Percentiles rank a stretch among this genome's conserved stretches.
These are phyloP conservation scores for Lophius piscatorius DNA, from an alignment of 2,113 vertebrate species.

Conservation along the genomic window DNA sequence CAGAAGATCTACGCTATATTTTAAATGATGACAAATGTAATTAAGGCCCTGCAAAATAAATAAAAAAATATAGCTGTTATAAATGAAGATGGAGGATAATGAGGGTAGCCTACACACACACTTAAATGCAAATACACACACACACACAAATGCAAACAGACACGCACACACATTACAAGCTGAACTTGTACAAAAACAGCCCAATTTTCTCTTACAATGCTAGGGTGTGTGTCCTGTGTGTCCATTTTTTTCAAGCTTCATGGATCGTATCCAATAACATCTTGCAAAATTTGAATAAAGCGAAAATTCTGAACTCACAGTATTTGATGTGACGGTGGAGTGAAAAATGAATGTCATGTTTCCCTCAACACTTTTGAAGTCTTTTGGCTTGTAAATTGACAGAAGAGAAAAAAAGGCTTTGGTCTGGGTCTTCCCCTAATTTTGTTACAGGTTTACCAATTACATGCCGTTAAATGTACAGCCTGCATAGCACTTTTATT, in stretches of 20 bases:
- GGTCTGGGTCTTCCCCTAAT: conserved; percentile 61
- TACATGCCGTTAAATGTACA: conserved; percentile 70
- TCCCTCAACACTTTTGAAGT: conserved; percentile 37
- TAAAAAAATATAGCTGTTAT: conserved; percentile 74
- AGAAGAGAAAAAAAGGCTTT: conserved; percentile 47
- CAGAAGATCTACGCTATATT: conserved; percentile 64
- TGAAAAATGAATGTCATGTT: conserved; percentile 54
- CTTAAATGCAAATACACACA: conserved; percentile 35
- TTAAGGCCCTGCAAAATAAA: conserved; percentile 71
- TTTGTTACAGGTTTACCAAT: conserved; percentile 70
- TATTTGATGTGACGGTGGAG: conserved; percentile 4
- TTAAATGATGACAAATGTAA: conserved; percentile 73
- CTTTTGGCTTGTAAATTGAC: conserved; percentile 62
- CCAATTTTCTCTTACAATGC: no score
- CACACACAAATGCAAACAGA: conserved; percentile 1
- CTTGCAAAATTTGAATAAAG: no score
- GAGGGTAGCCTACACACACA: conserved; percentile 37
- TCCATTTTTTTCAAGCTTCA: no score
- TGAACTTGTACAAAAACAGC: no score
- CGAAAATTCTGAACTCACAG: no score
- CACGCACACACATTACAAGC: not conserved
- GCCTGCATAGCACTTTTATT: conserved; percentile 70
- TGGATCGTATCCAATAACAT: no score
- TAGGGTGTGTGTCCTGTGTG: no score
- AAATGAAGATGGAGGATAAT: conserved; percentile 72